These are phyloP conservation scores for Ornithoptera priamus DNA, from an alignment of 2,888 invertebrate species.

Conservation along the genomic window DNA sequence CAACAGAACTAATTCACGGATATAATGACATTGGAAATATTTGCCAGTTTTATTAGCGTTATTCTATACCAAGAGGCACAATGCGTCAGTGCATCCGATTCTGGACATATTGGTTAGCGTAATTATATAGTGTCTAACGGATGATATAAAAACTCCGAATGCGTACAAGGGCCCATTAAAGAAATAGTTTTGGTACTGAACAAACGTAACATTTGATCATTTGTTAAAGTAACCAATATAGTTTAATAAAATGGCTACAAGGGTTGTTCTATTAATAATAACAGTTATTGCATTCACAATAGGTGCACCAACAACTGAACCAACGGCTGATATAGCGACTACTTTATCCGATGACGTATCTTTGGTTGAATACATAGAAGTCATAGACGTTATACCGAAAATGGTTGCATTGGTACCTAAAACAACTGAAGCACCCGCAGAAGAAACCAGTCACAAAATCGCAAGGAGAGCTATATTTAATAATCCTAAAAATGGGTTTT, in stretches of 20 bases:
- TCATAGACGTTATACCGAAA: slow-evolving; percentile 56
- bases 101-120: slow-evolving; percentile 66
- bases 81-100: slow-evolving; percentile 67
- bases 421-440: slow-evolving; percentile 42
- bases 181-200: slow-evolving; percentile 39
- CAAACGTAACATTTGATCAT: slow-evolving; percentile 16
- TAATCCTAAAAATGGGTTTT: slow-evolving; percentile 59
- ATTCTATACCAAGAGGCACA: slow-evolving; percentile 36
- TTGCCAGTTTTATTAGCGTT: slow-evolving; percentile 54
- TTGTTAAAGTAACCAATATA: too few relatives aligned
- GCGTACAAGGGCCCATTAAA: slow-evolving; percentile 44
- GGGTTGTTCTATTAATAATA: slow-evolving; percentile 35
- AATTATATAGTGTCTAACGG: slow-evolving; percentile 39
- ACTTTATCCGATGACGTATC: slow-evolving; percentile 42
- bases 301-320: slow-evolving; percentile 51
- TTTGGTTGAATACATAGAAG: slow-evolving; percentile 52
- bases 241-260: slow-evolving; percentile 23
- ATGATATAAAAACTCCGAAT: slow-evolving; percentile 60
- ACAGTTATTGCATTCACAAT: slow-evolving; percentile 40
- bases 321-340: slow-evolving; percentile 46
- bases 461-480: slow-evolving; percentile 62
- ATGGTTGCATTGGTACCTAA: slow-evolving; percentile 42
- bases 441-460: slow-evolving; percentile 48
- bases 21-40: slow-evolving; percentile 72
- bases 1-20: slow-evolving; percentile 67